Evolutionary conservation across 2,888 invertebrate genomes (phyloP).

Genomic region (Agrochola macilenta): DNA sequence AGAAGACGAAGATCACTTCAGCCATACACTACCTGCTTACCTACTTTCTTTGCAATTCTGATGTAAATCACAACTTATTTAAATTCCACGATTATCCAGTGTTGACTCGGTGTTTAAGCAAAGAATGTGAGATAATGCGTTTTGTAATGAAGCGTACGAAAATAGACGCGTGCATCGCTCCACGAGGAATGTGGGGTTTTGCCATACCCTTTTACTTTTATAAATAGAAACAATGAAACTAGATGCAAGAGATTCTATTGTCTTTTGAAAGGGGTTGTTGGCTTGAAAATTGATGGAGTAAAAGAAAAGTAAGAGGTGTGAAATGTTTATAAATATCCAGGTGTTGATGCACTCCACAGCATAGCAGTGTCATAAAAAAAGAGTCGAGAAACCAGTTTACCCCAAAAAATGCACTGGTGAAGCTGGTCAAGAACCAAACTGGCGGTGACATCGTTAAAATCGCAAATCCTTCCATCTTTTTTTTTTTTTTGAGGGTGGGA

Average conservation of each 20-base stretch:
- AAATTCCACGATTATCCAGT: conserved; percentile 40
- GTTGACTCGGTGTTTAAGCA: conserved; percentile 38
- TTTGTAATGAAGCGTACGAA: conserved; percentile 57
- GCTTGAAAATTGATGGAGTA: too few species aligned
- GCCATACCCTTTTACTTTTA: conserved; percentile 51
- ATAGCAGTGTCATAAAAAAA: too few species aligned
- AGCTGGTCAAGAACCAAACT: too few species aligned
- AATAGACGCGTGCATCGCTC: conserved; percentile 63
- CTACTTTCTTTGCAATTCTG: background rate
- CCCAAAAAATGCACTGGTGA: too few species aligned
- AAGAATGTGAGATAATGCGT: conserved; percentile 64
- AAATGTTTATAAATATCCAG: background rate
- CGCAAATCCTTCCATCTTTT: too few species aligned
- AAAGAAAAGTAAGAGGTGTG: background rate
- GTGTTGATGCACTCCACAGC: too few species aligned
- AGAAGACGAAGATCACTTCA: background rate
- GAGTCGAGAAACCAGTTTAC: too few species aligned
- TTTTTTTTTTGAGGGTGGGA: too few species aligned
- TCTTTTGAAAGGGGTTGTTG: background rate
- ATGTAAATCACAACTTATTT: background rate
- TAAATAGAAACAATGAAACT: conserved; percentile 39
- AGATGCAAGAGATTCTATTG: conserved; percentile 9
- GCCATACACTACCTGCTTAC: background rate
- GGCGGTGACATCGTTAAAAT: too few species aligned
- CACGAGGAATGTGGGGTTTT: conserved; percentile 55